These are phyloP conservation scores for Dicyrtoma fusca DNA, from an alignment of 2,888 invertebrate species.

Conservation along the genomic window DNA sequence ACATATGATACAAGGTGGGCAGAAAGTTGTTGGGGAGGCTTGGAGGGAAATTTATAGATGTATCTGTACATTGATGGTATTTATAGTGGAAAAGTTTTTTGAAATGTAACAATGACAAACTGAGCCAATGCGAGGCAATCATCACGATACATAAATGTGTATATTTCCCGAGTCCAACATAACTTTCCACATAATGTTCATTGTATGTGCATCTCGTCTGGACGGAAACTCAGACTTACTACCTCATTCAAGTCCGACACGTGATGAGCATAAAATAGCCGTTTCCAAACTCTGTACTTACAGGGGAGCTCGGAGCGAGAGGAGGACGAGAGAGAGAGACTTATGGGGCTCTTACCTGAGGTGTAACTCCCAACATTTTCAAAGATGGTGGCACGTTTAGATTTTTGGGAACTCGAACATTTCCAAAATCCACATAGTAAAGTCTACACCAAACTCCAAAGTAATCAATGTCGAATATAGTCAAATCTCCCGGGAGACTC, in stretches of 20 bases:
- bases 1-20: not conserved
- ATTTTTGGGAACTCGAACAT: constrained; percentile 74
- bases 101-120: too few relatives aligned
- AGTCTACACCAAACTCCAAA: constrained; percentile 93
- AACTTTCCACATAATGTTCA: constrained; percentile 8
- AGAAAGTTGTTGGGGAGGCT: not conserved
- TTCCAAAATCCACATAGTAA: constrained; percentile 90
- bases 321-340: too few relatives aligned
- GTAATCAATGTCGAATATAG: constrained; percentile 89
- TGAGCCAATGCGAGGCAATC: constrained; percentile 8
- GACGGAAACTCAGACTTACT: constrained; percentile 4
- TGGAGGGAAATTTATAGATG: not conserved
- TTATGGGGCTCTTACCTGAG: constrained; percentile 72
- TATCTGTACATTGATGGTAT: not conserved
- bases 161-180: not conserved
- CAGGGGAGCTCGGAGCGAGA: not conserved
- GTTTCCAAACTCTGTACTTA: not conserved
- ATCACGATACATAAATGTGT: not conserved
- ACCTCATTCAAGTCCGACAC: constrained; percentile 10
- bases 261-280: constrained; percentile 11
- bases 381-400: constrained; percentile 87
- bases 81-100: constrained; percentile 7
- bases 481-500: constrained; percentile 84
- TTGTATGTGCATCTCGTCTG: not conserved
- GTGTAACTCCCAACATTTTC: constrained; percentile 90